Conservation (phyloP, 2,888 invertebrate genomes). For the Drosophila nigricruria region DNA sequence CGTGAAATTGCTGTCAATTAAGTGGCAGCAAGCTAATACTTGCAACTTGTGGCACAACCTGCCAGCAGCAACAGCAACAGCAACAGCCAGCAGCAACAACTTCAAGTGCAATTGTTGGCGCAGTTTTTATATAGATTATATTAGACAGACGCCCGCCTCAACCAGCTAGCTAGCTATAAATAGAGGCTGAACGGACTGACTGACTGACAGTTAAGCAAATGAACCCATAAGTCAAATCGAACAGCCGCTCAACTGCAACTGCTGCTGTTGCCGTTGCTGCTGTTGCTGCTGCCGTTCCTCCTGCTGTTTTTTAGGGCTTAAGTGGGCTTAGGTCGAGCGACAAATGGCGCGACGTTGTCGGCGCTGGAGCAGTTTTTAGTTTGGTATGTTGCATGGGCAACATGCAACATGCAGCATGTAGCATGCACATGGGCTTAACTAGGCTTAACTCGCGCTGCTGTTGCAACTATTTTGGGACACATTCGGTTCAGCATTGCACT, state of each 20-base stretch:
- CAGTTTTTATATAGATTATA: slow-evolving; percentile 7
- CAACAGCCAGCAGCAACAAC: slow-evolving; percentile 7
- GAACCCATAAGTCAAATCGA: slow-evolving; percentile 84
- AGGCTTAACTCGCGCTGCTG: slow-evolving; percentile 67
- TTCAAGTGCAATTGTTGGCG: slow-evolving; percentile 37
- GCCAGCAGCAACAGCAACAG: slow-evolving; percentile 6
- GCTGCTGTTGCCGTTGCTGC: slow-evolving; percentile 22
- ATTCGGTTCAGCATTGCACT: slow-evolving; percentile 31
- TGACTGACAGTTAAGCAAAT: slow-evolving; percentile 73
- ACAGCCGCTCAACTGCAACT: slow-evolving; percentile 55
- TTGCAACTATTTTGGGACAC: slow-evolving; percentile 59
- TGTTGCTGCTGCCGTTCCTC: slow-evolving; percentile 5
- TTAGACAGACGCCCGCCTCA: slow-evolving; percentile 23
- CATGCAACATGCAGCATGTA: slow-evolving; percentile 51
- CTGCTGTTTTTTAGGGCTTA: slow-evolving; percentile 81
- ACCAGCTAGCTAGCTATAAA: slow-evolving; percentile 50
- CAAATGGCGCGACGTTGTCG: slow-evolving; percentile 75
- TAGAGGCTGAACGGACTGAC: slow-evolving; percentile 57
- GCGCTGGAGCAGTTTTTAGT: slow-evolving; percentile 72
- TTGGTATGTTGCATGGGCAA: slow-evolving; percentile 61
- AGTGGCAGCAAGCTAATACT: slow-evolving; percentile 20
- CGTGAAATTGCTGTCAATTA: slow-evolving; percentile 81
- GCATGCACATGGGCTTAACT: slow-evolving; percentile 72
- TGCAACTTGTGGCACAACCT: slow-evolving; percentile 45
- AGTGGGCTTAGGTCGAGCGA: slow-evolving; percentile 80